Evolutionary conservation across 2,888 invertebrate species (phyloP).

Genomic region (Drosophila anomelani): DNA sequence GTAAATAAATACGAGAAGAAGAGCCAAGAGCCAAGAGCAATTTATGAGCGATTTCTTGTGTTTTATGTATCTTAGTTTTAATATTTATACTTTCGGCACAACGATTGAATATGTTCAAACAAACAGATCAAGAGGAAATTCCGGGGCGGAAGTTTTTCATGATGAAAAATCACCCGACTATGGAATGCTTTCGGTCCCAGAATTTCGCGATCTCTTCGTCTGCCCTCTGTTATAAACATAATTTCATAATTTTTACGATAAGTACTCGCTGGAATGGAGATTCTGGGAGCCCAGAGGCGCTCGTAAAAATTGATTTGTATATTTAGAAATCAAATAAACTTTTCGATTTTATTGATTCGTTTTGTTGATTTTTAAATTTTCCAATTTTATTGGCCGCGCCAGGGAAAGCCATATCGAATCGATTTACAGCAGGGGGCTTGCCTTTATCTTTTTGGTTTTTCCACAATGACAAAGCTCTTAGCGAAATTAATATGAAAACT

Average conservation of each 20-base stretch:
- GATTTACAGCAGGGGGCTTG: slow-evolving; percentile 9
- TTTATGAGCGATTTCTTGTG: slow-evolving; percentile 30
- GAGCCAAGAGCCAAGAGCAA: slow-evolving; percentile 2
- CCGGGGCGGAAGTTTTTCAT: slow-evolving; percentile 66
- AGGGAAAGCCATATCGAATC: slow-evolving; percentile 33
- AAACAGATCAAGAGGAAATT: slow-evolving; percentile 56
- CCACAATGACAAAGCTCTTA: slow-evolving; percentile 53
- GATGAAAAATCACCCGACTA: slow-evolving; percentile 54
- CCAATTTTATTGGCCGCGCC: slow-evolving; percentile 28
- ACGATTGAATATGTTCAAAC: slow-evolving; percentile 37
- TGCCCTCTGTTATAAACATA: slow-evolving; percentile 46
- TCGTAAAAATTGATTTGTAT: slow-evolving; percentile 72
- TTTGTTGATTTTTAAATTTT: slow-evolving; percentile 42
- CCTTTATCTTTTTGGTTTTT: slow-evolving; percentile 7
- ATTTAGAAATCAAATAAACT: slow-evolving; percentile 73
- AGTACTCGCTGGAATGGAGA: slow-evolving; percentile 32
- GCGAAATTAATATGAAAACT: slow-evolving; percentile 50
- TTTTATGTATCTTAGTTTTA: slow-evolving; percentile 58
- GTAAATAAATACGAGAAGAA: slow-evolving; percentile 24
- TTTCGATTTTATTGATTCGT: slow-evolving; percentile 72
- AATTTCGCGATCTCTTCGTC: slow-evolving; percentile 3
- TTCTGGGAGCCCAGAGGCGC: slow-evolving; percentile 34
- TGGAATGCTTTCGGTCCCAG: not conserved
- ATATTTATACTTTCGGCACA: slow-evolving; percentile 43
- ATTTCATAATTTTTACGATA: slow-evolving; percentile 74